Base-by-base conservation (phyloP, 1,140 invertebrate species). In the Nilaparvata lugens region DNA sequence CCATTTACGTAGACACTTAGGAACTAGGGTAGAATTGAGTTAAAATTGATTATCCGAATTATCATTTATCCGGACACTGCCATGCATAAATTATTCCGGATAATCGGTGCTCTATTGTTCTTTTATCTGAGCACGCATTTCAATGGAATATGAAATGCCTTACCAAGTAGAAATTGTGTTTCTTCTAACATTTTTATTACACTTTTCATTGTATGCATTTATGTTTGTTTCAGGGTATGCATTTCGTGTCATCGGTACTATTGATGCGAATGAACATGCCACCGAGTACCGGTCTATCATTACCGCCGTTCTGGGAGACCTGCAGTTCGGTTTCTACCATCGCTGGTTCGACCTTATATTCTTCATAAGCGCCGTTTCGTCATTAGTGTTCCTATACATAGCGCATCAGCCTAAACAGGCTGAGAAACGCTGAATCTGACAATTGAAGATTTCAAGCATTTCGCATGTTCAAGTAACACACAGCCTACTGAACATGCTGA, bases 341-440 rank as follows among this genome's bases (percentile, higher is more conserved):
- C 83, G 97, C 53, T 99, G 97, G 97, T 99, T 99, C 76, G 97
- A 99, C 78, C 95, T 99, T 0, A 99, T 99, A 74, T 99, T 99
- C 75, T 81, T 99, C 53, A 88, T 99, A 25, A 97, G 93, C 68
- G 97, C 97, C 1, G 73, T 99, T 43, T 92, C 93, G 19, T 97
- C 93, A 63, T 97, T 99, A 71, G 85, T 89, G 62, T 97, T 98
- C 68, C 77, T 99, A 23, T 99, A 97, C 78, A 77, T 97, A 56
- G 93, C 93, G 16, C 93, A 95, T 71, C 94, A 93, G 69, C 87
- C 89, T 73, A 85, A 82, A 28, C 78, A 83, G 2, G 74, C 74
- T 43, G 81, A 81, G 53, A 66, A 66, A 65, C 38, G 51, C 18
- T 65, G 56, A 61, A 51, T n/a, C 21, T 56, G 35, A 25, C 4